phyloP scores from a whole-genome alignment of 1,140 invertebrate genomes.

The Drosophila cardini region DNA sequence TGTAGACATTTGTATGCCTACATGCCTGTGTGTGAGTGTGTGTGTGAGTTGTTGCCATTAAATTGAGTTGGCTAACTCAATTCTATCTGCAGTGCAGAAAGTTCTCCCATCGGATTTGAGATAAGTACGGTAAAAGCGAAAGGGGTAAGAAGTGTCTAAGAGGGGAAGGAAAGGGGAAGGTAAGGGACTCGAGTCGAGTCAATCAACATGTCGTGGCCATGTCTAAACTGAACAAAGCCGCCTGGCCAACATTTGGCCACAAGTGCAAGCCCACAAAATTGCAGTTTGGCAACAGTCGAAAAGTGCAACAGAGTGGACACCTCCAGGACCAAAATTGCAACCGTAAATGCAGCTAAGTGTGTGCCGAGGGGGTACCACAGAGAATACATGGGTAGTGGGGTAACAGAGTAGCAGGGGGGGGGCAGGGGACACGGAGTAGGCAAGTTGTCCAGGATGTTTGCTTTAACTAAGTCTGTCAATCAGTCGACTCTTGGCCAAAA shows the following conservation, averaged over 20 bases:
- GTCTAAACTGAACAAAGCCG: slow-evolving; percentile 69
- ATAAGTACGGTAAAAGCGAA: not conserved
- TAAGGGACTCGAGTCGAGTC: slow-evolving; percentile 44
- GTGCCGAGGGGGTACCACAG: not conserved
- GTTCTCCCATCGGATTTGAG: not conserved
- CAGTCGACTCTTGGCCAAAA: slow-evolving; percentile 1
- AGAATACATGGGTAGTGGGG: too few species aligned
- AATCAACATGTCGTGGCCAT: slow-evolving; percentile 79
- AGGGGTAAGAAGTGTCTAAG: not conserved
- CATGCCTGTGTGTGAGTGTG: not conserved
- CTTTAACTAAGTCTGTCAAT: slow-evolving; percentile 14
- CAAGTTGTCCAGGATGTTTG: slow-evolving; percentile 27
- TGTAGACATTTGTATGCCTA: not conserved
- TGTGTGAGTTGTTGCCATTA: not conserved
- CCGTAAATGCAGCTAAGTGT: slow-evolving; percentile 37
- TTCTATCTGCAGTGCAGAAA: not conserved
- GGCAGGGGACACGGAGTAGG: not conserved
- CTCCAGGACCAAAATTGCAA: slow-evolving; percentile 35
- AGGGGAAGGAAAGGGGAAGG: not conserved
- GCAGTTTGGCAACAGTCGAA: slow-evolving; percentile 61
- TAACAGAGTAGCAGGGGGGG: not conserved
- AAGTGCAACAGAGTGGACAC: slow-evolving; percentile 63
- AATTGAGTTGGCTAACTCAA: slow-evolving; percentile 10
- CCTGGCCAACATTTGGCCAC: slow-evolving; percentile 78
- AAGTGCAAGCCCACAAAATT: slow-evolving; percentile 79